Percentiles rank a stretch among this genome's conserved stretches.
phyloP scores from a whole-genome alignment of 2,888 invertebrate genomes.

The Chrysomela aeneicollis region DNA sequence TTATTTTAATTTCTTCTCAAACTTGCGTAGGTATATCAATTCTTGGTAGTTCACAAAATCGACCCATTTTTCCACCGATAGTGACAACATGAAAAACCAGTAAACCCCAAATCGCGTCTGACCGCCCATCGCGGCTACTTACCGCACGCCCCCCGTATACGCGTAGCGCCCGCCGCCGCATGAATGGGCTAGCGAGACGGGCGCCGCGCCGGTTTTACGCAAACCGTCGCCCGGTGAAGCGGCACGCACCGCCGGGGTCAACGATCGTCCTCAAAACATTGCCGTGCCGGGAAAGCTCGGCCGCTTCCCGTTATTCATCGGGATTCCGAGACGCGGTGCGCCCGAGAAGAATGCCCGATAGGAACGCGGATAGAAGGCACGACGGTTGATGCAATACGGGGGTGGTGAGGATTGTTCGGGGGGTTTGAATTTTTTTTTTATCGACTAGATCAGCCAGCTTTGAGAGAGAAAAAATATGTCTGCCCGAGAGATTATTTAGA shows the following conservation, averaged over 20 bases:
- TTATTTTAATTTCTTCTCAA: too few species aligned
- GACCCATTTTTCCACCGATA: too few species aligned
- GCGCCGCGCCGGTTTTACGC: constrained; percentile 34
- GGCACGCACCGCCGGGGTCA: constrained; percentile 55
- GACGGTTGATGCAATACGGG: too few species aligned
- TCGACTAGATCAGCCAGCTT: too few species aligned
- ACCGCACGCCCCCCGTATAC: neutral
- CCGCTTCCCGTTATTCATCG: constrained; percentile 34
- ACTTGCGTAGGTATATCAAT: too few species aligned
- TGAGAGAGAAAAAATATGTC: too few species aligned
- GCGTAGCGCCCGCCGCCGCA: neutral
- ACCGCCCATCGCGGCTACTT: neutral
- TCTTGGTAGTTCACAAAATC: too few species aligned
- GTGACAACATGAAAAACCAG: too few species aligned
- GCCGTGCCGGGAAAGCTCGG: constrained; percentile 48
- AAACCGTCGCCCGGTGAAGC: constrained; percentile 41
- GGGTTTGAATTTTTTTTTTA: too few species aligned
- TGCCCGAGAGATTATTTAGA: too few species aligned
- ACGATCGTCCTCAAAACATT: constrained; percentile 59
- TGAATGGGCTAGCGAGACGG: constrained; percentile 7
- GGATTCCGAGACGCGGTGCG: constrained; percentile 39
- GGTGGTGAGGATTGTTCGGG: too few species aligned
- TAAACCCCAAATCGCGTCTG: too few species aligned
- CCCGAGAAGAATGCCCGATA: neutral
- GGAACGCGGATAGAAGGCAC: neutral